Percentiles rank a stretch among this genome's conserved stretches.
These are phyloP conservation scores for Stenurella melanura DNA, from an alignment of 2,888 invertebrate genomes.

Conservation along the genomic window DNA sequence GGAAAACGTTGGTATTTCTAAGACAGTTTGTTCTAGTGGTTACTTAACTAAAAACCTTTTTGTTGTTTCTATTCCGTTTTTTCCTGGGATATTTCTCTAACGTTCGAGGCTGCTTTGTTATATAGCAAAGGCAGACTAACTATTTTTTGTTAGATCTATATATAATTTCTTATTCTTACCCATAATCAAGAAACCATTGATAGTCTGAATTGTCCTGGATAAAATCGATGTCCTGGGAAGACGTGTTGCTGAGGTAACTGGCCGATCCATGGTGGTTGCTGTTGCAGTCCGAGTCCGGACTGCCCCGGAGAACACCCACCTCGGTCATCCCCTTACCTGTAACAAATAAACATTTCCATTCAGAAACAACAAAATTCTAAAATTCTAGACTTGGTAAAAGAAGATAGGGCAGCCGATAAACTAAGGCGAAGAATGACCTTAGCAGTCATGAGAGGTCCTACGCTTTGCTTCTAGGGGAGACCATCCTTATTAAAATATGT, in stretches of 20 bases:
- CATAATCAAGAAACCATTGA: conserved; percentile 93
- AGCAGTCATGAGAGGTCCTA: too few relatives aligned
- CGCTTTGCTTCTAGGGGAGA: too few relatives aligned
- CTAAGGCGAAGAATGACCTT: background rate
- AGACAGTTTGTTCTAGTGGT: too few relatives aligned
- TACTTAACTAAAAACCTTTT: too few relatives aligned
- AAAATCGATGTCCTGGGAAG: conserved; percentile 80
- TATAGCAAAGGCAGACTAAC: too few relatives aligned
- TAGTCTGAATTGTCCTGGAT: conserved; percentile 92
- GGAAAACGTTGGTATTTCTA: too few relatives aligned
- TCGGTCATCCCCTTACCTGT: conserved; percentile 73
- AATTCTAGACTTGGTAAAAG: background rate
- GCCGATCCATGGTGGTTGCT: conserved; percentile 72
- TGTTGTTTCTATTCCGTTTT: too few relatives aligned
- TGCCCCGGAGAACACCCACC: conserved; percentile 69
- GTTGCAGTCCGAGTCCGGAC: conserved; percentile 78
- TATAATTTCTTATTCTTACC: conserved; percentile 74
- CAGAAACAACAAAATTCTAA: background rate
- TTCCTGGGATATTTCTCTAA: too few relatives aligned
- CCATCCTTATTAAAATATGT: too few relatives aligned
- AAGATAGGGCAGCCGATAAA: background rate
- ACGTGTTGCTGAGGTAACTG: conserved; percentile 74
- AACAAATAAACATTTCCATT: conserved; percentile 54
- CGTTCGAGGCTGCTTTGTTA: too few relatives aligned
- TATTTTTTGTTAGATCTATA: too few relatives aligned